Evolutionary conservation across 1,140 invertebrate species (phyloP), one percentile per base, ranked within the genome.

Genomic region (Listronotus bonariensis): DNA sequence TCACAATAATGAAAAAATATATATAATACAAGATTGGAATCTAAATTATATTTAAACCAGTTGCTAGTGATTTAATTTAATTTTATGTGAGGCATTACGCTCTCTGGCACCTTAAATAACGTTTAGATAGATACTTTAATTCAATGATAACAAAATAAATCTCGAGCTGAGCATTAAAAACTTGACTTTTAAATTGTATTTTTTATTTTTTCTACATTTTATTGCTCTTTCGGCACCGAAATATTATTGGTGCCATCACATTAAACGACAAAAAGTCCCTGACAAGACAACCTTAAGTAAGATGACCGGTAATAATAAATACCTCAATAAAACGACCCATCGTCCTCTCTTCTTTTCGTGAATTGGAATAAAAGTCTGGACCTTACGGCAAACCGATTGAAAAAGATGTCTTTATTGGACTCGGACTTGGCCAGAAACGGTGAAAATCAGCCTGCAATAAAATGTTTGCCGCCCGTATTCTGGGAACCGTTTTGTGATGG

Each of bases 161-260:
- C 20, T 5, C 34, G 8, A 12, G 34, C 3, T 36, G 8, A 2
- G 11, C 34, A 1, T 36, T 12, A 9, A 36, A 36, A 36, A 36
- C 8, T 2, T 7, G 3, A 11, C 2, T 46, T 26, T 26, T 9
- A 46, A 46, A 46, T 1, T n/a, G 43, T 46, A 5, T 18, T 9
- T 17, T 46, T 46, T 26, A 6, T 46, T 18, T 18, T 46, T 46
- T 2, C 8, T 6, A 52, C 49, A 14, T 5, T 52, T 52, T 52
- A 52, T 38, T 52, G 0, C 49, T 12, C 7, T 26, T 52, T 52
- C 49, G 49, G 49, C 49, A 52, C 49, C 49, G n/a, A 26, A 3
- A 26, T 32, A 8, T 52, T 52, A 52, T 52, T 52, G 49, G 49
- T 7, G 3, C 26, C 49, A 5, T 6, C 18, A 14, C 43, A 46